A percentile compares a stretch with the other conserved stretches of the same genome.
phyloP scores from a whole-genome alignment of 2,888 invertebrate species.

The Campoletis raptor region DNA sequence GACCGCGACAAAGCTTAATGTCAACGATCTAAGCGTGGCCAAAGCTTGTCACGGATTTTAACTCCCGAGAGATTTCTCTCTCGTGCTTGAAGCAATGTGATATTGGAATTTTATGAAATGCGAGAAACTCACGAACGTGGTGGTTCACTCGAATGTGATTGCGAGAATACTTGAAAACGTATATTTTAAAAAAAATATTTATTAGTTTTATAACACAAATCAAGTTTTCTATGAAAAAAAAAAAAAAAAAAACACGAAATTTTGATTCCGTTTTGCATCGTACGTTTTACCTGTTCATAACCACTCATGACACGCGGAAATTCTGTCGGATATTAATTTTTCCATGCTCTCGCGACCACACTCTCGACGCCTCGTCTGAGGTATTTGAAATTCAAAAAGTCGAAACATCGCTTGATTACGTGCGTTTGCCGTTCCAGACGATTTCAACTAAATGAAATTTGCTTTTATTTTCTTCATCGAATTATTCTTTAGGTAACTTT shows the following conservation, averaged over 20 bases:
- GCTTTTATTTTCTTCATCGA: neutral
- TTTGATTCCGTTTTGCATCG: conserved; percentile 74
- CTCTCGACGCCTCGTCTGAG: conserved; percentile 24
- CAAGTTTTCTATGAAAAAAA: neutral
- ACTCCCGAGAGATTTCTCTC: conserved; percentile 27
- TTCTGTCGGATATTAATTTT: conserved; percentile 69
- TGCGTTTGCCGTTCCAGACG: neutral
- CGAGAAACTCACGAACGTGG: conserved; percentile 42
- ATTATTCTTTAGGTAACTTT: neutral
- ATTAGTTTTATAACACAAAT: neutral
- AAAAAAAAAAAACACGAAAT: conserved; percentile 75
- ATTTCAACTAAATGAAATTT: neutral
- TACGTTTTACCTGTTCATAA: conserved; percentile 69
- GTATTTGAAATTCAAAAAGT: conserved; percentile 27
- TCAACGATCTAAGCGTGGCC: conserved; percentile 47
- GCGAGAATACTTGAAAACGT: conserved; percentile 23
- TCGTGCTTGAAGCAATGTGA: conserved; percentile 34
- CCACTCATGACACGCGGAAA: conserved; percentile 78
- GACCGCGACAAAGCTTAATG: conserved; percentile 62
- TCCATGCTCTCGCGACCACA: conserved; percentile 41
- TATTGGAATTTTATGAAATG: conserved; percentile 53
- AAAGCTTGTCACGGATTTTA: conserved; percentile 54
- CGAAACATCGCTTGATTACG: conserved; percentile 37
- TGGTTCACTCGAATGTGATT: conserved; percentile 43
- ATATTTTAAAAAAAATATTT: neutral